Evolutionary conservation across 1,140 invertebrate genomes (phyloP).

Genomic region (Teleopsis dalmanni): DNA sequence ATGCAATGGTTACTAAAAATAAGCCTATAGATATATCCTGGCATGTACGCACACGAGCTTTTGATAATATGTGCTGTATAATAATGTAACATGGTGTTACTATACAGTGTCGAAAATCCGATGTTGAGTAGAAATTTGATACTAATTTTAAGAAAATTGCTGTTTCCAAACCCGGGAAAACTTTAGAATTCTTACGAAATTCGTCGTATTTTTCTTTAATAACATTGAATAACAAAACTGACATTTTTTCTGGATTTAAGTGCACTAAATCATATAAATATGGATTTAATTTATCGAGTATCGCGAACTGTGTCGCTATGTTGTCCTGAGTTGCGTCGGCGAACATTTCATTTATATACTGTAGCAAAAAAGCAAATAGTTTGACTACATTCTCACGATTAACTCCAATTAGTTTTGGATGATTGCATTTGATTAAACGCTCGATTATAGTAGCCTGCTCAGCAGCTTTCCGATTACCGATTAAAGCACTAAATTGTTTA

Average conservation of each 20-base stretch:
- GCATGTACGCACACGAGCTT: conserved; percentile 53
- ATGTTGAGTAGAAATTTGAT: conserved; percentile 72
- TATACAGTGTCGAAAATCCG: conserved; percentile 81
- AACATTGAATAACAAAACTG: conserved; percentile 57
- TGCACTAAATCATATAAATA: conserved; percentile 68
- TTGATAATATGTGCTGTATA: conserved; percentile 69
- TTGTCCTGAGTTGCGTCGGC: conserved; percentile 44
- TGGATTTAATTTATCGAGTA: conserved; percentile 56
- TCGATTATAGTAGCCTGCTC: conserved; percentile 67
- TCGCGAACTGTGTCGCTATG: conserved; percentile 51
- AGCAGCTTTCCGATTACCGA: conserved; percentile 53
- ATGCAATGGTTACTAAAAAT: conserved; percentile 62
- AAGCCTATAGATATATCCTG: conserved; percentile 69
- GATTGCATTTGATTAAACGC: conserved; percentile 78
- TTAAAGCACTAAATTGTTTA: conserved; percentile 57
- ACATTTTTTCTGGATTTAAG: conserved; percentile 58
- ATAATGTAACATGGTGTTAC: conserved; percentile 76
- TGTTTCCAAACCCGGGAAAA: conserved; percentile 62
- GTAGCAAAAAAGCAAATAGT: conserved; percentile 65
- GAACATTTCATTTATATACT: conserved; percentile 64
- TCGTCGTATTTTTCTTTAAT: conserved; percentile 66
- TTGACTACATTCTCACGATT: conserved; percentile 70
- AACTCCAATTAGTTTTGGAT: conserved; percentile 63
- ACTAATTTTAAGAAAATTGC: conserved; percentile 73
- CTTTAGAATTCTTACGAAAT: conserved; percentile 55